A percentile compares a stretch with the other conserved stretches of the same genome.
These are phyloP conservation scores for Ametastegia equiseti DNA, from an alignment of 2,888 invertebrate species.

Conservation along the genomic window DNA sequence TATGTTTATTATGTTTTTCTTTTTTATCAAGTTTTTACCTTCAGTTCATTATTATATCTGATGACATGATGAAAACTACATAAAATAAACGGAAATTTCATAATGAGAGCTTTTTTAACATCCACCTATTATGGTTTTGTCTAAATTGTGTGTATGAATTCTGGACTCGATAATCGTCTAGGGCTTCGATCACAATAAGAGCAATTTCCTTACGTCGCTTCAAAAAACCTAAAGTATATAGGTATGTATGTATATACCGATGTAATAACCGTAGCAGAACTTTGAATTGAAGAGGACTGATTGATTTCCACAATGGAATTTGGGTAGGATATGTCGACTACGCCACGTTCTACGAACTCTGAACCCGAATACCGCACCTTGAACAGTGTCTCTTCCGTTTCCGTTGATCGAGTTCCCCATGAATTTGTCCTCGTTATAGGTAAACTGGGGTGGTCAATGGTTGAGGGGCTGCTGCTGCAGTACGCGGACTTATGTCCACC, in stretches of 20 bases:
- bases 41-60: no score
- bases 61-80: no score
- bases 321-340: background rate
- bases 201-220: background rate
- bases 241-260: background rate
- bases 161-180: background rate
- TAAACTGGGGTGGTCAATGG: no score
- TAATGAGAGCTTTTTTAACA: no score
- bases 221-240: background rate
- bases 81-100: no score
- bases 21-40: no score
- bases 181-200: background rate
- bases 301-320: slow-evolving; percentile 10
- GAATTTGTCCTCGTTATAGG: no score
- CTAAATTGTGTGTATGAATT: no score
- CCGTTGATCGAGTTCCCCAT: background rate
- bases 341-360: background rate
- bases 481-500: no score
- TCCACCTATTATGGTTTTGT: no score
- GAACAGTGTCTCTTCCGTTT: slow-evolving; percentile 54
- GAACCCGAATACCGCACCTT: slow-evolving; percentile 48
- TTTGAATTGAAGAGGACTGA: slow-evolving; percentile 3
- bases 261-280: background rate
- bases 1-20: no score
- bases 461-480: no score